Percentiles rank a stretch among this genome's conserved stretches.
These are phyloP conservation scores for Drosophila birchii DNA, from an alignment of 2,888 invertebrate species.

Conservation along the genomic window DNA sequence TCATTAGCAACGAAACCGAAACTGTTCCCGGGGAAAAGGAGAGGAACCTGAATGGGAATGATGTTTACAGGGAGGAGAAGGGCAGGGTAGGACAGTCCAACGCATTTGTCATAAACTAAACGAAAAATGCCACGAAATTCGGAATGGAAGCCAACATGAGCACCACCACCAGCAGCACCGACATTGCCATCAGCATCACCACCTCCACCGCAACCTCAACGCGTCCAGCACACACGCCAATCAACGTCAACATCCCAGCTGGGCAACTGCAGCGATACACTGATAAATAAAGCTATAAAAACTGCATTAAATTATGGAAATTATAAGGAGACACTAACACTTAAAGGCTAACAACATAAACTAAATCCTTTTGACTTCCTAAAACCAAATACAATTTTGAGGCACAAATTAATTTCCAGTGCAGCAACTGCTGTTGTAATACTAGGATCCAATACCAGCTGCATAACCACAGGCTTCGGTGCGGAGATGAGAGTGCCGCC, in stretches of 20 bases:
- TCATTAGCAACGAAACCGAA: constrained; percentile 63
- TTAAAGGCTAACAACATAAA: background rate
- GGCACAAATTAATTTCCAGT: background rate
- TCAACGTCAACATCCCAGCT: constrained; percentile 61
- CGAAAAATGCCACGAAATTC: constrained; percentile 50
- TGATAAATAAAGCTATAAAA: background rate
- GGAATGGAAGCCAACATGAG: constrained; percentile 29
- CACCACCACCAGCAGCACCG: constrained; percentile 14
- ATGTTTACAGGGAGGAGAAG: background rate
- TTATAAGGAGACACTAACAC: accelerated
- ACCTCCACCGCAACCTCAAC: constrained; percentile 65
- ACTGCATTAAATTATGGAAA: background rate
- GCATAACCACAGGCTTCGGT: constrained; percentile 26
- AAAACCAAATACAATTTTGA: background rate
- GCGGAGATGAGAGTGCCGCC: constrained; percentile 16
- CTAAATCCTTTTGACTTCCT: background rate
- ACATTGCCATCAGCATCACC: constrained; percentile 23
- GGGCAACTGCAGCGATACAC: constrained; percentile 36
- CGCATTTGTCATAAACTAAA: constrained; percentile 73
- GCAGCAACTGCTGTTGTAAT: background rate
- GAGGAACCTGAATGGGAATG: constrained; percentile 1
- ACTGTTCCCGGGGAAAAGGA: constrained; percentile 2
- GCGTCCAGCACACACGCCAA: constrained; percentile 67
- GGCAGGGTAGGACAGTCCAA: constrained; percentile 39
- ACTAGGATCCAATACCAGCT: constrained; percentile 47